Conservation (phyloP, 2,888 invertebrate genomes). For the Lasioglossum oenotherae region DNA sequence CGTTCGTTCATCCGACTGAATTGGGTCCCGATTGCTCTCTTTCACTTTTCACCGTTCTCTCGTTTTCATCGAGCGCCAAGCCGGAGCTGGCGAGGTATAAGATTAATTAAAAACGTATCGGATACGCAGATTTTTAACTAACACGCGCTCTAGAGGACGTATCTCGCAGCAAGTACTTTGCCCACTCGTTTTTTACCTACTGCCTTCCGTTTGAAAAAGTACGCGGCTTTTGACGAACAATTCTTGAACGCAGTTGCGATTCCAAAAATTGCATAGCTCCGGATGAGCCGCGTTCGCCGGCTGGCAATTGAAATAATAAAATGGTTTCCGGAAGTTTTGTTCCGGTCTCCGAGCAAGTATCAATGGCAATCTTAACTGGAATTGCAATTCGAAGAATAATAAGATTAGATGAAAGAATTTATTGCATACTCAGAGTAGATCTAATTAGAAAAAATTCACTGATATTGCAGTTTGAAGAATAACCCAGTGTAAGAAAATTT, state of each 20-base stretch:
- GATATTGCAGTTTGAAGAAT: too few relatives aligned
- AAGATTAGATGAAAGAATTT: too few relatives aligned
- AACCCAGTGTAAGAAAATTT: too few relatives aligned
- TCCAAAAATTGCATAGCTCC: background rate
- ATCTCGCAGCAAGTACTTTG: background rate
- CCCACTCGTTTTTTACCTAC: background rate
- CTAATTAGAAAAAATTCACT: too few relatives aligned
- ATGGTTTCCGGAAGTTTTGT: background rate
- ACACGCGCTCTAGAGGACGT: background rate
- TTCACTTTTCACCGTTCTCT: background rate
- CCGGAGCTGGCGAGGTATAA: slow-evolving; percentile 41
- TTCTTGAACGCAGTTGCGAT: background rate
- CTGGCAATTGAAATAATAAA: background rate
- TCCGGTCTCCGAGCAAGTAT: too few relatives aligned
- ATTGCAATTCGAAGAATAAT: too few relatives aligned
- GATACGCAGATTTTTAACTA: slow-evolving; percentile 19
- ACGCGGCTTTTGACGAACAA: background rate
- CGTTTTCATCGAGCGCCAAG: background rate
- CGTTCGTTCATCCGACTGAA: slow-evolving; percentile 57
- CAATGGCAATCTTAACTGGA: too few relatives aligned
- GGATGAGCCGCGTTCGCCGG: background rate
- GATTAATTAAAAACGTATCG: slow-evolving; percentile 61
- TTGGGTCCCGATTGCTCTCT: slow-evolving; percentile 27
- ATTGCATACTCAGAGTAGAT: too few relatives aligned
- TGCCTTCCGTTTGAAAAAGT: background rate